Base-by-base conservation (phyloP, 2,888 invertebrate genomes). In the Dicranocentrus wangi region DNA sequence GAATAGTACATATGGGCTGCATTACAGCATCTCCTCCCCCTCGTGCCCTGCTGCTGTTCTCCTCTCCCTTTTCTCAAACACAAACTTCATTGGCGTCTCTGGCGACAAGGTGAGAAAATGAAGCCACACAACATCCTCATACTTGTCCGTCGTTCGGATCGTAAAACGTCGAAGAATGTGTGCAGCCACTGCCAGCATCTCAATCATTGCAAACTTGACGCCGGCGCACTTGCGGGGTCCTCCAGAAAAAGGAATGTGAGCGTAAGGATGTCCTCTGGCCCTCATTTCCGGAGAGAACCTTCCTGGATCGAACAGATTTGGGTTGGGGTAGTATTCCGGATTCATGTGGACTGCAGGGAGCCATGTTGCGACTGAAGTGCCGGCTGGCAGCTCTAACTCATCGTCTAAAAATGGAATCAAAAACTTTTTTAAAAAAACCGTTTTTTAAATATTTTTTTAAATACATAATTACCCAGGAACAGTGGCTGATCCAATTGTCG, bases 231-330 rank as follows among this genome's bases (percentile, higher is more conserved):
- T 68, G 21, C 76, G 23, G 1, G 76, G 76, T 15, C 76, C 76
- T 10, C 15, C n/a, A 47, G 76, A 76, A 47, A 76, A 76, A 28
- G 76, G 76, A 27, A 76, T 25, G n/a, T 58, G 68, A n/a, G 76
- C 66, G 55, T 68, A 76, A 1, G 76, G 68, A 43, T 76, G 76
- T 13, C 76, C 8, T 21, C 27, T 17, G 27, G 19, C 19, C 42
- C 25, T 43, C 17, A 58, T 58, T 32, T 76, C 76, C 21, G 68
- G 66, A 27, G 68, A 43, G 13, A 76, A 76, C 0, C 76, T 25
- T 27, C 42, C 39, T 23, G 76, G 76, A 43, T 76, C 76, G 32
- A 76, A 76, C 17, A 60, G 68, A n/a, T 76, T 51, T 10, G 76
- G 68, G 1, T 76, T 39, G 1, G 61, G 77, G 27, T 69, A 77